phyloP scores from a whole-genome alignment of 1,140 invertebrate species.

The Spodoptera frugiperda region DNA sequence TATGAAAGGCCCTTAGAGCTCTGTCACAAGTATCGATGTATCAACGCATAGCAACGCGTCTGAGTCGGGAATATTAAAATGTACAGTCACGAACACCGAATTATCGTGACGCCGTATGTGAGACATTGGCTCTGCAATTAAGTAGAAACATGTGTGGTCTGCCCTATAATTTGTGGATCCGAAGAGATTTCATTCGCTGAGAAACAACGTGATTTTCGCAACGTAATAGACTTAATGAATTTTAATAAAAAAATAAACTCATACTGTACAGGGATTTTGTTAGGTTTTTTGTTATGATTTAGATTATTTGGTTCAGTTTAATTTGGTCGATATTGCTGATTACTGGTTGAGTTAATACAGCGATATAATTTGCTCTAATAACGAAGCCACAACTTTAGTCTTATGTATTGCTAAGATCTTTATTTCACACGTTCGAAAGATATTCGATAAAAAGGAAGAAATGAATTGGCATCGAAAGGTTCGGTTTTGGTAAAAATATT shows the following conservation, averaged over 20 bases:
- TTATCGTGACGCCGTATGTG: slow-evolving; percentile 51
- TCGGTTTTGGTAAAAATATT: too few relatives aligned
- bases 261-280: neutral
- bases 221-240: slow-evolving; percentile 40
- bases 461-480: too few relatives aligned
- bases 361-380: too few relatives aligned
- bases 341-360: slow-evolving; percentile 10
- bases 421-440: too few relatives aligned
- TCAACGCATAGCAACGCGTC: slow-evolving; percentile 75
- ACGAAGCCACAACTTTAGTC: too few relatives aligned
- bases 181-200: slow-evolving; percentile 31
- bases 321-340: neutral
- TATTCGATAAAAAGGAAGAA: too few relatives aligned
- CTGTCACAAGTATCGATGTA: slow-evolving; percentile 68
- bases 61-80: slow-evolving; percentile 67
- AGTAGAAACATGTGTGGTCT: slow-evolving; percentile 50
- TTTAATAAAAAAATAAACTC: slow-evolving; percentile 14
- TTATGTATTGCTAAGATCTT: too few relatives aligned
- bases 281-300: neutral
- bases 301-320: neutral
- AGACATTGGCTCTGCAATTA: slow-evolving; percentile 37
- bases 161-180: slow-evolving; percentile 47
- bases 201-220: slow-evolving; percentile 28
- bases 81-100: slow-evolving; percentile 68
- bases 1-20: slow-evolving; percentile 27